Conservation (phyloP, 64 coral and sea anemone genomes). For the Anthopleura sola region DNA sequence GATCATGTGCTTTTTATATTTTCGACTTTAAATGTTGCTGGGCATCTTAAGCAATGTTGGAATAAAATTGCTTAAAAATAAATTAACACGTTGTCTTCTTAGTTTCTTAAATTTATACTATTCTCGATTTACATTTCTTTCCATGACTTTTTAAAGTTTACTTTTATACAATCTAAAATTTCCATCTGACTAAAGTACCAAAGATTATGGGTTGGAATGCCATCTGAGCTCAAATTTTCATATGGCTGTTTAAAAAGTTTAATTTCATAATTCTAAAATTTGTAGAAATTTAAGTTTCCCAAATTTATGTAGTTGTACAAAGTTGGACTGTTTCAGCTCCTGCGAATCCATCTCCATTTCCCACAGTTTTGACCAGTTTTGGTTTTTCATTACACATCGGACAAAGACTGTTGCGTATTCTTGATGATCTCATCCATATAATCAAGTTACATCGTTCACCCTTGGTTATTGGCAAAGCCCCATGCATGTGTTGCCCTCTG, state of each 20-base stretch:
- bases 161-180: neutral
- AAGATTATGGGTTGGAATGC: too few relatives aligned
- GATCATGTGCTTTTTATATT: neutral
- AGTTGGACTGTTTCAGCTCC: neutral
- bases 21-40: neutral
- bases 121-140: neutral
- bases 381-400: conserved; percentile 84
- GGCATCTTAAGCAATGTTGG: neutral
- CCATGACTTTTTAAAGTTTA: neutral
- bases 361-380: conserved; percentile 36
- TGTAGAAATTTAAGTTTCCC: too few relatives aligned
- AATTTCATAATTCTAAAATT: too few relatives aligned
- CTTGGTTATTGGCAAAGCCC: conserved; percentile 69
- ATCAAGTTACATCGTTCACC: conserved; percentile 88
- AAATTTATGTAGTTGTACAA: neutral
- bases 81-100: neutral
- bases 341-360: conserved; percentile 87
- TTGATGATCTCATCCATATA: conserved; percentile 91
- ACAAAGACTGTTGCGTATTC: conserved; percentile 68
- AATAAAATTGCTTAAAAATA: conserved; percentile 9
- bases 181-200: too few relatives aligned
- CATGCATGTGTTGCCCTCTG: conserved; percentile 90
- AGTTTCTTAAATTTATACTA: neutral
- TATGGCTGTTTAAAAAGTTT: too few relatives aligned
- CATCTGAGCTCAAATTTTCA: too few relatives aligned